Base-by-base conservation (phyloP, 2,113 vertebrate species). In the Campylomormyrus numenius region DNA sequence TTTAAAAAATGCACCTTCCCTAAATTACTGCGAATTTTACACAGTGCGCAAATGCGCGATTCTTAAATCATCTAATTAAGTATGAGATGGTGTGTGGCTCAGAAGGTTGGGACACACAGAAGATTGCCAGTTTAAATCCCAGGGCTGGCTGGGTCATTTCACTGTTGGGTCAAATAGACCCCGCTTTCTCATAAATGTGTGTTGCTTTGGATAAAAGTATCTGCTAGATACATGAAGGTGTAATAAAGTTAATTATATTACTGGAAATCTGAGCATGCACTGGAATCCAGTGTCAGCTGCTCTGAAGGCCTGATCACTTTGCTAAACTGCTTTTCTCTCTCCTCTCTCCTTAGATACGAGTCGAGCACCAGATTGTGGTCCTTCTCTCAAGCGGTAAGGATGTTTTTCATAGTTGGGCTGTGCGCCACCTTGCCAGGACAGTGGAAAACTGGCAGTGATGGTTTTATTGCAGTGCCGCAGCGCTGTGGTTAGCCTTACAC, bases 371-470 rank as follows among this genome's bases (percentile, higher is more conserved):
- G 95, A 84, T 95, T 95, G 92, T 96, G 95, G 95, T 96, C 96
- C 52, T 96, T 96, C 92, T 96, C 96, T 90, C 96, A 96, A 93
- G 96, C 96, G 70, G 96, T 96, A 94, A 95, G 96, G 93, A 92
- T 62, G 10, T 27, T 46, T 89, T 21, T 85, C 19, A 21, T 19
- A 24, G 13, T 24, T 3, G 42, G 39, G 45, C 21, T 24, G 5
- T 11, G 9, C 0, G 21, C 24, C 7, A 8, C 5, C 19, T 46
- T 45, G 45, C 45, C 46, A 85, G 35, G 74, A 42, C 5, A 80
- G 31, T 42, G 74, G 35, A 7, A 42, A 42, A 35, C 35, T 7
- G 74, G 74, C 35, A 42, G 74, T 80, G 35, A 7, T 42, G 31
- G 6, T 42, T 39, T 80, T 17, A 42, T 2, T 42, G 35, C n/a